These are phyloP conservation scores for Drosophila bocki DNA, from an alignment of 1,140 invertebrate genomes.

Conservation along the genomic window DNA sequence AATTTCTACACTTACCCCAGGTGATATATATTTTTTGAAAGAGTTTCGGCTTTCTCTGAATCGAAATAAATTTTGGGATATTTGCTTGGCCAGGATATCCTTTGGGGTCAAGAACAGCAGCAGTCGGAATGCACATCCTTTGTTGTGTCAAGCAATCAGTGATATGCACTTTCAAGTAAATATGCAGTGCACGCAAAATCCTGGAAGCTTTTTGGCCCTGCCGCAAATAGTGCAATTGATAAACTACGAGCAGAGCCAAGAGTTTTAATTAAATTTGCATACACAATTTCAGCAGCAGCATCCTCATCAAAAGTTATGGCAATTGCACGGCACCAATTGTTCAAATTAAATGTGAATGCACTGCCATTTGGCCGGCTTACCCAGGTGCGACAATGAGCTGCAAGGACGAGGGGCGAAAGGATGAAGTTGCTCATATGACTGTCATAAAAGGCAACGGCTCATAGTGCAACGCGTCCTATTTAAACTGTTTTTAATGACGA, in stretches of 20 bases:
- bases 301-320: conserved; percentile 51
- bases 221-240: conserved; percentile 10
- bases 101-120: conserved; percentile 39
- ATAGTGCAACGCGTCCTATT: conserved; percentile 50
- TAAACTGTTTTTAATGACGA: conserved; percentile 73
- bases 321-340: conserved; percentile 32
- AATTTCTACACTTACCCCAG: neutral
- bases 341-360: conserved; percentile 42
- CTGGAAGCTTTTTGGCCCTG: conserved; percentile 18
- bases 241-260: conserved; percentile 32
- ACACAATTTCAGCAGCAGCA: conserved; percentile 32
- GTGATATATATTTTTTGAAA: neutral
- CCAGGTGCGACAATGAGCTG: conserved; percentile 27
- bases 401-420: conserved; percentile 14
- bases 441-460: conserved; percentile 55
- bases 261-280: conserved; percentile 76
- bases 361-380: conserved; percentile 33
- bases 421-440: conserved; percentile 11
- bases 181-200: conserved; percentile 47
- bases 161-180: conserved; percentile 36
- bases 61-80: conserved; percentile 1
- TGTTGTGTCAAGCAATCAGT: conserved; percentile 58
- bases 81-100: conserved; percentile 21
- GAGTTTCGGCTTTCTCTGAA: neutral
- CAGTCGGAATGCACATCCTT: conserved; percentile 30